Base-by-base conservation (phyloP, 2,888 invertebrate species). In the Trichopoda pennipes region DNA sequence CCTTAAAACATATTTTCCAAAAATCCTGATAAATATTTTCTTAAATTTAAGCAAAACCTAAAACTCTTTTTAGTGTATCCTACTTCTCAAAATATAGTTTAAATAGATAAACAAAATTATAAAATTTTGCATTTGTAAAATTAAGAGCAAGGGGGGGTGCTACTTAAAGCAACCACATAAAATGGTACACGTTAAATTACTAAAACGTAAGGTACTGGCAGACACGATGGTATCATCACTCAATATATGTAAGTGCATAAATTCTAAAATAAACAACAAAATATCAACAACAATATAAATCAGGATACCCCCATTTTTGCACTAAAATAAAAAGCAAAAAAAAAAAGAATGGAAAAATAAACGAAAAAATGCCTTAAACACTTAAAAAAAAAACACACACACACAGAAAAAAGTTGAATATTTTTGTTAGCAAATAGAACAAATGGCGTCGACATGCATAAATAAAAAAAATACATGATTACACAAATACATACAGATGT, bases 361-460 rank as follows among this genome's bases (percentile, higher is more conserved):
- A n/a, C 28, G 16, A 80, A 60, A 44, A 76, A 61, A 49, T 63
- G 72, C 70, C 82, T 76, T 10, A 63, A 82, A 75, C 55, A 75
- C 79, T 76, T 82, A 72, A 63, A 63, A 61, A 49, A 63, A 35
- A 12, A 12, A 38, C 10, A 12, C 72, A 61, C 55, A 63, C 28
- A 66, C 23, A 79, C 72, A 75, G 63, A 82, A 35, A 63, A 51
- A 74, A 66, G 44, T 79, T 66, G 72, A 51, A 66, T 60, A 53
- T 60, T 49, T 61, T 55, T 21, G 44, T 23, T 60, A 61, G 28
- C 66, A 82, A 79, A 79, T 75, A 79, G 76, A 79, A 79, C 68
- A 75, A 79, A 79, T 79, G 72, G 75, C 66, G 78, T 82, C 75
- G 78, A 68, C 75, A 76, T 72, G 76, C 68, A 79, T 47, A 72